Conservation (phyloP, 2,888 invertebrate genomes). For the Perizoma affinitatum region DNA sequence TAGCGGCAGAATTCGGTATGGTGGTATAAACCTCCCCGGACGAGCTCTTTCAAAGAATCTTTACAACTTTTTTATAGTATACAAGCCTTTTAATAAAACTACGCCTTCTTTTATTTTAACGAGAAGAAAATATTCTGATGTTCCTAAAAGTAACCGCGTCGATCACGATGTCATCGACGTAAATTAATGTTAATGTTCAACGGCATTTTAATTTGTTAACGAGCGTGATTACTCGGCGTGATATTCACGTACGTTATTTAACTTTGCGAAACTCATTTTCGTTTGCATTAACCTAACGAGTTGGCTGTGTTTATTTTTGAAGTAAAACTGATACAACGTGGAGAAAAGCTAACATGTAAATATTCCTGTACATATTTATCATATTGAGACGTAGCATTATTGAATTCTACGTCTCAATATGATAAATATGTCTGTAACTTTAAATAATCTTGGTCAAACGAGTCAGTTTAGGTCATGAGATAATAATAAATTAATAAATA, state of each 20-base stretch:
- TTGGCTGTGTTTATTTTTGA: constrained; percentile 34
- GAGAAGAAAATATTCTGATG: background rate
- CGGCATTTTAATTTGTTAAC: constrained; percentile 34
- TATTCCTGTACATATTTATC: too few relatives aligned
- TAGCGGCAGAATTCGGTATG: too few relatives aligned
- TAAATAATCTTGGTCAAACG: too few relatives aligned
- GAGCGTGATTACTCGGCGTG: constrained; percentile 21
- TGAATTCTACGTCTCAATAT: too few relatives aligned
- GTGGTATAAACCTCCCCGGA: too few relatives aligned
- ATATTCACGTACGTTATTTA: constrained; percentile 33
- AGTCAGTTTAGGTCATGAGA: too few relatives aligned
- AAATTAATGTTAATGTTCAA: constrained; percentile 16
- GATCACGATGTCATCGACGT: background rate
- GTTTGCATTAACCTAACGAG: constrained; percentile 40
- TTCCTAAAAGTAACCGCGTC: background rate
- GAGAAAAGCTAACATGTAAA: constrained; percentile 13
- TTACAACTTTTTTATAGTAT: background rate
- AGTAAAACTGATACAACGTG: constrained; percentile 32
- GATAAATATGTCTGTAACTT: too few relatives aligned
- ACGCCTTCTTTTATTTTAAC: background rate
- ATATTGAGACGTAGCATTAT: too few relatives aligned
- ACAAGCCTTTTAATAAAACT: background rate
- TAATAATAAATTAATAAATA: too few relatives aligned
- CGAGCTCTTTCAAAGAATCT: too few relatives aligned
- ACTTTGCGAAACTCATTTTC: constrained; percentile 40